These are phyloP conservation scores for Euplexia lucipara DNA, from an alignment of 2,888 invertebrate genomes.

Conservation along the genomic window DNA sequence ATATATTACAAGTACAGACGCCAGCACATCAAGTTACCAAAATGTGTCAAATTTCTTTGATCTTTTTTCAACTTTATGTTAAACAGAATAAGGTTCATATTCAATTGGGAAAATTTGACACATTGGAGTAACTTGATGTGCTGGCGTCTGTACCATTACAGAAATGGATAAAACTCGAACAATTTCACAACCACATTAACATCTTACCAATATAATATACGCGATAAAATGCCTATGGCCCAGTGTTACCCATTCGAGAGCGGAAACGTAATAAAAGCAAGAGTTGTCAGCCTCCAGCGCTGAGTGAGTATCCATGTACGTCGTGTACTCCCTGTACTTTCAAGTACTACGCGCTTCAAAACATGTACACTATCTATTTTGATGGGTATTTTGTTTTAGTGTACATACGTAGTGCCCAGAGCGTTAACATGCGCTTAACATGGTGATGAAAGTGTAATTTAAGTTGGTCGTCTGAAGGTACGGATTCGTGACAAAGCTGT, in stretches of 20 bases:
- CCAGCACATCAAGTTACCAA: no score
- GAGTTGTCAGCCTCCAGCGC: conserved; percentile 52
- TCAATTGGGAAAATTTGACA: no score
- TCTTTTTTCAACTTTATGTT: no score
- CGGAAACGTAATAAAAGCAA: conserved; percentile 61
- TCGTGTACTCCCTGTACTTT: conserved; percentile 31
- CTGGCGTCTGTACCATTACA: no score
- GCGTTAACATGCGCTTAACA: conserved; percentile 23
- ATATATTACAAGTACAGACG: no score
- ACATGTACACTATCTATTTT: conserved; percentile 38
- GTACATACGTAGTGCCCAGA: conserved; percentile 28
- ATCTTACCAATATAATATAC: neutral
- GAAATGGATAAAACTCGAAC: neutral
- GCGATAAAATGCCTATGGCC: conserved; percentile 28
- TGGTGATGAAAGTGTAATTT: conserved; percentile 11
- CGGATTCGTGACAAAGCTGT: neutral
- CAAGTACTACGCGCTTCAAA: conserved; percentile 47
- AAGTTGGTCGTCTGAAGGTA: neutral
- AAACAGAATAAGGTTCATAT: no score
- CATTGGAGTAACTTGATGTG: no score
- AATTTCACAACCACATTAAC: neutral
- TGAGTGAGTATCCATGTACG: conserved; percentile 63
- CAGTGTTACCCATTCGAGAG: conserved; percentile 36
- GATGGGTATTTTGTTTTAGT: conserved; percentile 40
- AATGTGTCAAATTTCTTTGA: no score